Percentiles rank a stretch among this genome's conserved stretches.
Evolutionary conservation across 1,140 invertebrate genomes (phyloP).

Genomic region (Steinernema feltiae): DNA sequence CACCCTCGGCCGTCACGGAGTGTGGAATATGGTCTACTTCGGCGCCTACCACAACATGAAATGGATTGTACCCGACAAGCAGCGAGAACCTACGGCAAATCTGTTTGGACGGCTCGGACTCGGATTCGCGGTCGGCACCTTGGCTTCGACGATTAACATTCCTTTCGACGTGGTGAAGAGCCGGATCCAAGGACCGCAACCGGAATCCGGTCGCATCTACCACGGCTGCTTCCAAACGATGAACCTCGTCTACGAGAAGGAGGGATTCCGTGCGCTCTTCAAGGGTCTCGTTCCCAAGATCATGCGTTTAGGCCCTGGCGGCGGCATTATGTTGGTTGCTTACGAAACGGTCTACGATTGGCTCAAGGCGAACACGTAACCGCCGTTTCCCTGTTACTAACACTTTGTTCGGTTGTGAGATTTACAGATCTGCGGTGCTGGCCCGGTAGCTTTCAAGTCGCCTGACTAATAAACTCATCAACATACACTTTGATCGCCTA

Average conservation of each 20-base stretch:
- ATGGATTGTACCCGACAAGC: constrained; percentile 67
- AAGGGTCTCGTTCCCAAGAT: constrained; percentile 85
- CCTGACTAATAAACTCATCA: too few species aligned
- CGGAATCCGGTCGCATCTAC: constrained; percentile 71
- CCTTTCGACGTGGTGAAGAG: constrained; percentile 93
- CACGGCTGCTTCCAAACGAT: constrained; percentile 71
- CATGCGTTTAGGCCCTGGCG: constrained; percentile 79
- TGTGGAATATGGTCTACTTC: constrained; percentile 88
- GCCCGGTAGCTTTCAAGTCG: too few species aligned
- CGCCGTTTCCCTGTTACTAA: too few species aligned
- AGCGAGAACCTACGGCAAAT: constrained; percentile 67
- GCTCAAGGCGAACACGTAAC: constrained; percentile 60
- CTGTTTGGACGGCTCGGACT: constrained; percentile 70
- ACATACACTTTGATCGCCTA: too few species aligned
- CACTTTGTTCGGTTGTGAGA: too few species aligned
- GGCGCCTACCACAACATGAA: constrained; percentile 87
- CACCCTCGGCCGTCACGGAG: constrained; percentile 75
- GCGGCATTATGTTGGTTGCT: constrained; percentile 80
- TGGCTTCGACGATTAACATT: constrained; percentile 80
- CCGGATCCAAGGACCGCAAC: constrained; percentile 81
- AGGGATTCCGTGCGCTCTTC: constrained; percentile 80
- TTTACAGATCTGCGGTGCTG: too few species aligned
- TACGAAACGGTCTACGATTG: constrained; percentile 67
- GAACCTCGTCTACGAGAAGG: constrained; percentile 71
- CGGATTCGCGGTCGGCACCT: constrained; percentile 75